A percentile compares a stretch with the other conserved stretches of the same genome.
Conservation (phyloP, 1,140 invertebrate species). For the Reticulitermes speratus region DNA sequence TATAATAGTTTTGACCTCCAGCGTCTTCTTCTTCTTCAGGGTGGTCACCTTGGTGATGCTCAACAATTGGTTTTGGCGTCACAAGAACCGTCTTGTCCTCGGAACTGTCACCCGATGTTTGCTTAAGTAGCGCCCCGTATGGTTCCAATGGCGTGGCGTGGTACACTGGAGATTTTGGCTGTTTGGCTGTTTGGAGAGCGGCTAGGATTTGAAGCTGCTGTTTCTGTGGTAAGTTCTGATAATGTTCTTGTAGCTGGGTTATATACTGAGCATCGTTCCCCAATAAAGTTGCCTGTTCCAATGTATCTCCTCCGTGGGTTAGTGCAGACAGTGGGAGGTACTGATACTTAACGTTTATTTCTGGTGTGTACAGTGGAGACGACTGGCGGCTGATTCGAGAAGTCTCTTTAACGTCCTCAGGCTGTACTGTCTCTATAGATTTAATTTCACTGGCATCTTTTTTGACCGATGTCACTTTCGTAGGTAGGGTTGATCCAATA, state of each 20-base stretch:
- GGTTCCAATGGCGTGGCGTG: slow-evolving; percentile 21
- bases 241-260: neutral
- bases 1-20: neutral
- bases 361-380: neutral
- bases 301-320: neutral
- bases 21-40: neutral
- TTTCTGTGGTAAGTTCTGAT: neutral
- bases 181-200: neutral
- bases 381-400: neutral
- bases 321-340: neutral
- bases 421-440: neutral
- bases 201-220: neutral
- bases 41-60: neutral
- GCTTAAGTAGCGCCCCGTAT: neutral
- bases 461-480: neutral
- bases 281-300: neutral
- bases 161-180: slow-evolving; percentile 15
- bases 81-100: neutral
- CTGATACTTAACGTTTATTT: neutral
- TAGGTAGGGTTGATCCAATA: neutral
- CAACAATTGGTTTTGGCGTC: neutral
- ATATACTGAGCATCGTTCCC: neutral
- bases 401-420: neutral
- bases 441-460: slow-evolving; percentile 12
- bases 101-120: neutral